Conservation (phyloP, 1,140 invertebrate species). For the Muscidifurax raptorellus region DNA sequence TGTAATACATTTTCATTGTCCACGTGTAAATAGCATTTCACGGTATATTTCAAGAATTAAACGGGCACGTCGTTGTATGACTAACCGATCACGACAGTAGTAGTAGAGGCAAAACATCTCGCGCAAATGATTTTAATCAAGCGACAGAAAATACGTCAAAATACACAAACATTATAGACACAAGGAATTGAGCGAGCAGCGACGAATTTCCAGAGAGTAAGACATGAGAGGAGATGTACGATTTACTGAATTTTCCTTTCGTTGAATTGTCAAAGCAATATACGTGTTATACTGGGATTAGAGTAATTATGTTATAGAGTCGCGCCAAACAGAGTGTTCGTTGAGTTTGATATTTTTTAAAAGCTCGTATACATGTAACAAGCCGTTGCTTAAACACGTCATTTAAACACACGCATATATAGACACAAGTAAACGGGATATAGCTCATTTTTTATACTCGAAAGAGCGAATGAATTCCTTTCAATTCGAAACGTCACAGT, state of each 20-base stretch:
- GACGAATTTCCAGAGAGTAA: background rate
- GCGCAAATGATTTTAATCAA: background rate
- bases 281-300: background rate
- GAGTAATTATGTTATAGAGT: background rate
- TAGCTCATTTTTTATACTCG: background rate
- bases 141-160: background rate
- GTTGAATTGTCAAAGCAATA: background rate
- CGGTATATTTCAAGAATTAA: background rate
- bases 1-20: background rate
- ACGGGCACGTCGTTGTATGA: no score
- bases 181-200: constrained; percentile 2
- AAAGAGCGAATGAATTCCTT: background rate
- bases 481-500: background rate
- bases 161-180: background rate
- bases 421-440: background rate
- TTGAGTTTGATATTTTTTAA: background rate
- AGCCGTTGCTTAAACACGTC: background rate
- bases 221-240: background rate
- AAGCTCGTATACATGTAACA: background rate
- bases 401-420: background rate
- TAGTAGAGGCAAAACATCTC: background rate
- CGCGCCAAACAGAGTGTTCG: background rate
- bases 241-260: background rate
- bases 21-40: constrained; percentile 12
- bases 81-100: no score